Base-by-base conservation (phyloP, 2,888 invertebrate species). In the Tachina lurida region DNA sequence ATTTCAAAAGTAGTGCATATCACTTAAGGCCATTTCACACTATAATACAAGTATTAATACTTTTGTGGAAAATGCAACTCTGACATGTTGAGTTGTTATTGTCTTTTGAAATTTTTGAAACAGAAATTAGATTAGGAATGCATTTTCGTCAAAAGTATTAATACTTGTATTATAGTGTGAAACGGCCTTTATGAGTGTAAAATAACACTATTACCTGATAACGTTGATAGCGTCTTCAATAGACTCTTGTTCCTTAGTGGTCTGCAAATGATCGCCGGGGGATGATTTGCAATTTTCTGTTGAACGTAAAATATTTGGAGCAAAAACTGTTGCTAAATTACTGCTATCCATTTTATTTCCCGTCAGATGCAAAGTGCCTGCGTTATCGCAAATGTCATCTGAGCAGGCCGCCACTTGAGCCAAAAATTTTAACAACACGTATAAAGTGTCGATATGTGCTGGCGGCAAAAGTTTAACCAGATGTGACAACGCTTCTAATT, bases 321-420 rank as follows among this genome's bases (percentile, higher is more conserved):
- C 98, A 92, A 98, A 97, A 54, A 98, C 95, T 0, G 98, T 98
- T 0, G 98, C 98, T 87, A 98, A 93, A 92, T 98, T 98, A 74
- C 95, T 96, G 62, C 97, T 95, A 92, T 98, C 97, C 98, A 98
- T 98, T 94, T 97, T 97, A 93, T 98, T 98, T 2, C 98, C 98
- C 15, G 45, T 82, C 22, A 89, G 84, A 22, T 90, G 87, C 56
- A 91, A 75, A 13, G 73, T 88, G 10, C 91, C 92, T 77, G 91
- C 89, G 17, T 71, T 39, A 62, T 65, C 77, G n/a, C 82, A 81
- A 3, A 90, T 80, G 81, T 92, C 91, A 82, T 91, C 92, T 31
- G 90, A 90, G 79, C 89, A 89, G 1, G 90, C 88, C 8, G 91
- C 92, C 10, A 91, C 90, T 88, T 95, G 95, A 45, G 95, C 95